phyloP scores from a whole-genome alignment of 2,888 invertebrate genomes.

The Nomada lathburiana region DNA sequence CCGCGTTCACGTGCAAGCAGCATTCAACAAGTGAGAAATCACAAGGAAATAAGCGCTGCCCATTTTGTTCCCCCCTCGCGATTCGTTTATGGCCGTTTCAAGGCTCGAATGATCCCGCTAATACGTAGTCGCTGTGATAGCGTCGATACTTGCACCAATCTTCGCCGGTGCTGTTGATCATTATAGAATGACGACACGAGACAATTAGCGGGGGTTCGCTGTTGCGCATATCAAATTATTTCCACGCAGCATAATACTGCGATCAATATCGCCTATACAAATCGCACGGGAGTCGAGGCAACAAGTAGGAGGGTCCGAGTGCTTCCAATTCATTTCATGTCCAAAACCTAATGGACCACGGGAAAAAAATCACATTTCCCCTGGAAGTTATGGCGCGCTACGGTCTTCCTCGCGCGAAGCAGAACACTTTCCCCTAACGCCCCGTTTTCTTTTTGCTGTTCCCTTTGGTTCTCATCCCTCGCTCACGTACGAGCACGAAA shows the following conservation, averaged over 20 bases:
- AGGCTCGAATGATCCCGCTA: not conserved
- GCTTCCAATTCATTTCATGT: too few relatives aligned
- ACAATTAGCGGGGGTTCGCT: not conserved
- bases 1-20: slow-evolving; percentile 3
- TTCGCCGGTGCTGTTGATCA: not conserved
- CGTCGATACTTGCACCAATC: not conserved
- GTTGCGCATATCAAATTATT: not conserved
- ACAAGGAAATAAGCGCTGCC: slow-evolving; percentile 18
- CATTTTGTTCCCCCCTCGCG: slow-evolving; percentile 9
- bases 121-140: not conserved
- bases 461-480: slow-evolving; percentile 37
- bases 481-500: slow-evolving; percentile 51
- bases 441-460: slow-evolving; percentile 19
- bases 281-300: too few relatives aligned
- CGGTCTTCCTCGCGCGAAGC: slow-evolving; percentile 34
- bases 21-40: slow-evolving; percentile 27
- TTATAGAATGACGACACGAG: not conserved
- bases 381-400: slow-evolving; percentile 21
- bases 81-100: not conserved
- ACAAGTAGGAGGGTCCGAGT: too few relatives aligned
- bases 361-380: not conserved
- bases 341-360: too few relatives aligned
- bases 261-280: too few relatives aligned
- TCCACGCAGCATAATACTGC: too few relatives aligned
- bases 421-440: slow-evolving; percentile 59